Conservation (phyloP, 1,140 invertebrate genomes). For the Planococcus citri region DNA sequence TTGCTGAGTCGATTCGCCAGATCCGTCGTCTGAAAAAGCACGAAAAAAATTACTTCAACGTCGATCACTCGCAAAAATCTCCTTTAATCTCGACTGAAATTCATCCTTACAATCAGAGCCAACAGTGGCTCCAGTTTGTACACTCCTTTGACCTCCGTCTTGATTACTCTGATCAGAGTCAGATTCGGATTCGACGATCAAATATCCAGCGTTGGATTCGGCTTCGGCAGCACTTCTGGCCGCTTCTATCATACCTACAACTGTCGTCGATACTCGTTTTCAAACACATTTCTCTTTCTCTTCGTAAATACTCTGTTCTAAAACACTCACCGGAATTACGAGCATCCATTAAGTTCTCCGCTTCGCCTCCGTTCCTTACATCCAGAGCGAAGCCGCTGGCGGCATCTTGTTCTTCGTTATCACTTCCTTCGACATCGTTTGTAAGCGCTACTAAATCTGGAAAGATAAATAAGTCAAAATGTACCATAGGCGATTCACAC, state of each 20-base stretch:
- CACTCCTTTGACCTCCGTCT: conserved; percentile 71
- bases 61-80: too few species aligned
- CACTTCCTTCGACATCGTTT: conserved; percentile 30
- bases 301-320: too few species aligned
- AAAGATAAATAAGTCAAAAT: neutral
- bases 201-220: conserved; percentile 73
- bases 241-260: neutral
- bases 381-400: conserved; percentile 33
- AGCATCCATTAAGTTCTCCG: conserved; percentile 35
- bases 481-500: neutral
- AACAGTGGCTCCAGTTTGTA: conserved; percentile 81
- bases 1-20: conserved; percentile 79
- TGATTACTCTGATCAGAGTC: conserved; percentile 92
- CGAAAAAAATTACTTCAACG: conserved; percentile 46
- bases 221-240: conserved; percentile 37
- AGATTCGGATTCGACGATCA: conserved; percentile 85
- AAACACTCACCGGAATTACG: conserved; percentile 25
- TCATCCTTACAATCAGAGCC: conserved; percentile 74
- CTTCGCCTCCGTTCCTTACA: conserved; percentile 28
- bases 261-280: too few species aligned
- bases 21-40: conserved; percentile 86
- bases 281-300: too few species aligned
- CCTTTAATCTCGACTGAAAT: too few species aligned
- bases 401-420: conserved; percentile 34
- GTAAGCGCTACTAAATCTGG: conserved; percentile 28